These are phyloP conservation scores for Miltochrista miniata DNA, from an alignment of 2,888 invertebrate species.

Conservation along the genomic window DNA sequence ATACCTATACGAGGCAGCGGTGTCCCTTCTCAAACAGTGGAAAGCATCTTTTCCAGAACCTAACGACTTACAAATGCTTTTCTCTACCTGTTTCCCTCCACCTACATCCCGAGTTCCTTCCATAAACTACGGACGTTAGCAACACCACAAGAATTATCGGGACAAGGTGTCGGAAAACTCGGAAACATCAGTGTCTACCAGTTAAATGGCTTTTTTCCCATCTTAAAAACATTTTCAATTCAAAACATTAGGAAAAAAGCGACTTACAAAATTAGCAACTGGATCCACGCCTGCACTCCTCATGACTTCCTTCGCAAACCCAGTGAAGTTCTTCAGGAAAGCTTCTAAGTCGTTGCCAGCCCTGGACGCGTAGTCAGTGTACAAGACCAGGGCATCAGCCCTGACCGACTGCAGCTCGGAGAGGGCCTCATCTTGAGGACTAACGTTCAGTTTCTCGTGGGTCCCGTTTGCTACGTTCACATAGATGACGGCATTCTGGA, in stretches of 20 bases:
- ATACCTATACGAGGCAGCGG: no score
- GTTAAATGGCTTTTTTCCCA: no score
- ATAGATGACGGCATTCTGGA: conserved; percentile 41
- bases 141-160: no score
- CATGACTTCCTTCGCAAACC: conserved; percentile 45
- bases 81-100: no score
- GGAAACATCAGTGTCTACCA: no score
- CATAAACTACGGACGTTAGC: no score
- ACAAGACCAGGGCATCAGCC: conserved; percentile 60
- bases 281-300: conserved; percentile 24
- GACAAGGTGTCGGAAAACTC: no score
- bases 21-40: no score
- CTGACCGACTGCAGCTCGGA: conserved; percentile 51
- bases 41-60: no score
- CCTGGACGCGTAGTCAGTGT: conserved; percentile 63
- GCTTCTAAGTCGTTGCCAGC: conserved; percentile 55
- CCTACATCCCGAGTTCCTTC: no score
- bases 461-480: conserved; percentile 40
- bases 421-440: conserved; percentile 26
- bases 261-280: conserved; percentile 52
- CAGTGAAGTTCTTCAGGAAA: conserved; percentile 58
- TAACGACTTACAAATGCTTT: no score
- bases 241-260: not conserved
- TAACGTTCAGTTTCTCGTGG: not conserved
- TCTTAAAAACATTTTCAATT: no score